phyloP scores from a whole-genome alignment of 2,797 vertebrate species.

The Columba guinea region DNA sequence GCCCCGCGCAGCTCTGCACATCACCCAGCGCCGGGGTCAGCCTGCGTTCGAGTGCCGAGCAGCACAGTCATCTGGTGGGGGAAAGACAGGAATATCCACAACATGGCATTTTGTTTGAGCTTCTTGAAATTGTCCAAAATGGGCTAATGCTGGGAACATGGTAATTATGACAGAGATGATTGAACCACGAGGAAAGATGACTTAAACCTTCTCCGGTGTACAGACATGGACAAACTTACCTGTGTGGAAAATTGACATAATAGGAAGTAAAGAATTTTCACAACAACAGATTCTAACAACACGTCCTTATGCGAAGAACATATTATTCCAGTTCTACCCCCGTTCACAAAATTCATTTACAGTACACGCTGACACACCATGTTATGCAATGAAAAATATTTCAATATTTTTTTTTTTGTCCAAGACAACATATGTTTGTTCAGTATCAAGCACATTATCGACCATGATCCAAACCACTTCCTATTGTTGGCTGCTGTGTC shows the following conservation, averaged over 20 bases:
- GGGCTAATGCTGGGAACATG: neutral
- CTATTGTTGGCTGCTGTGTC: neutral
- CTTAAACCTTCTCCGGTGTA: too few species aligned
- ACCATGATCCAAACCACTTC: neutral
- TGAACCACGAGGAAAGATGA: too few species aligned
- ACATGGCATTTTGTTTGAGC: neutral
- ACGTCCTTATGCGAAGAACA: neutral
- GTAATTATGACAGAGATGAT: neutral
- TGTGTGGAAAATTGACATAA: neutral
- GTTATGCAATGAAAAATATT: neutral
- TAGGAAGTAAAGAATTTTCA: neutral
- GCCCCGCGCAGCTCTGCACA: neutral
- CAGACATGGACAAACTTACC: accelerated
- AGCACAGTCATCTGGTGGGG: neutral
- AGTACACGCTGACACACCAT: neutral
- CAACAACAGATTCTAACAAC: neutral
- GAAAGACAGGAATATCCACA: neutral
- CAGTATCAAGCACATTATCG: neutral
- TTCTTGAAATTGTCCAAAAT: neutral
- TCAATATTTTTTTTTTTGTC: neutral
- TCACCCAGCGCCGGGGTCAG: too few species aligned
- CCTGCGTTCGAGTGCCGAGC: neutral
- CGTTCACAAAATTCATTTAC: neutral
- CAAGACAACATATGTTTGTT: neutral
- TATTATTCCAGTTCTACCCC: neutral